Evolutionary conservation across 2,797 vertebrate species (phyloP).

Genomic region (Telmatherina bonti): DNA sequence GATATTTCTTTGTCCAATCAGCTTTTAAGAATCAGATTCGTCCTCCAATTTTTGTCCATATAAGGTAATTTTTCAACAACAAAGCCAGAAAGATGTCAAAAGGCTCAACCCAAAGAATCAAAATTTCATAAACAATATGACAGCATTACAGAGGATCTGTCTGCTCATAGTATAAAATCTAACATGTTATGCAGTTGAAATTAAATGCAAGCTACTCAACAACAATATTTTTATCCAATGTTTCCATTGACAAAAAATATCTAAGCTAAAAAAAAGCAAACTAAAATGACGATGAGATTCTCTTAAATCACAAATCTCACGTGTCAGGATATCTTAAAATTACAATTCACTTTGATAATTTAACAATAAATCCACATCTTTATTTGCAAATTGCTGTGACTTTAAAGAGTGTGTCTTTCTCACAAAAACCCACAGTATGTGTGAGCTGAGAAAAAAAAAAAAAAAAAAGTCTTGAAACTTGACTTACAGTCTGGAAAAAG

Average conservation of each 20-base stretch:
- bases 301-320: not conserved
- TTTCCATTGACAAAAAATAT: not conserved
- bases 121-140: too few relatives aligned
- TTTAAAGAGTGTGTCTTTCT: not conserved
- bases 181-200: too few relatives aligned
- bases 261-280: not conserved
- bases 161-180: too few relatives aligned
- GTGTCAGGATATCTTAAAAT: too few relatives aligned
- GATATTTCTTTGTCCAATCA: not conserved
- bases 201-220: too few relatives aligned
- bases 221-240: not conserved
- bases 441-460: conserved; percentile 1
- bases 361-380: too few relatives aligned
- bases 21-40: not conserved
- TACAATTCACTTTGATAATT: too few relatives aligned
- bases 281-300: not conserved
- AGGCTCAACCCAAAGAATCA: too few relatives aligned
- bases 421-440: conserved; percentile 29
- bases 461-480: conserved; percentile 34
- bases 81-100: not conserved
- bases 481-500: conserved; percentile 58
- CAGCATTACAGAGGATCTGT: too few relatives aligned
- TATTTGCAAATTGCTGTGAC: too few relatives aligned
- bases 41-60: not conserved
- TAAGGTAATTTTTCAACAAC: not conserved